A percentile compares a stretch with the other conserved stretches of the same genome.
Conservation (phyloP, 2,797 vertebrate genomes). For the Echiichthys vipera region DNA sequence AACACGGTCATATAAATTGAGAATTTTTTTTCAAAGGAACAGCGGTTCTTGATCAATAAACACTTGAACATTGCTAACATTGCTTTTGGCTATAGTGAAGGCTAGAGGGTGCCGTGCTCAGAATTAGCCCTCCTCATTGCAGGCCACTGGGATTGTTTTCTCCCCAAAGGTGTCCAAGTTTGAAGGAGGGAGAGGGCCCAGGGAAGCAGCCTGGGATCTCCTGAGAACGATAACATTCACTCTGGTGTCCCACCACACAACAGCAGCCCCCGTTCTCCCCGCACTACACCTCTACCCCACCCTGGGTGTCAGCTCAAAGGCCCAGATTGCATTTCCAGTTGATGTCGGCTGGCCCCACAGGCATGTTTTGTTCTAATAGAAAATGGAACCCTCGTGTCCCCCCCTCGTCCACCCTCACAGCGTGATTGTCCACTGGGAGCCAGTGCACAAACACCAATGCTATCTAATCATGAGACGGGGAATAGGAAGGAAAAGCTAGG, state of each 20-base stretch:
- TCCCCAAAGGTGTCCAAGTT: slow-evolving; percentile 60
- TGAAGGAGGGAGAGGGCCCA: slow-evolving; percentile 48
- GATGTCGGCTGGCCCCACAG: slow-evolving; percentile 76
- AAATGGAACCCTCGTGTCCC: slow-evolving; percentile 68
- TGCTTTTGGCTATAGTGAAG: slow-evolving; percentile 24
- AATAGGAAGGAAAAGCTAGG: slow-evolving; percentile 73
- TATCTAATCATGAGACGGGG: slow-evolving; percentile 77
- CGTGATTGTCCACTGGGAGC: slow-evolving; percentile 74
- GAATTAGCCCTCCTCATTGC: slow-evolving; percentile 60
- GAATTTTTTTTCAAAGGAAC: slow-evolving; percentile 15
- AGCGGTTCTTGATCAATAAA: slow-evolving; percentile 33
- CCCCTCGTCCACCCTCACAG: slow-evolving; percentile 54
- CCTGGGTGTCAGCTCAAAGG: slow-evolving; percentile 75
- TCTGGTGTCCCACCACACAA: slow-evolving; percentile 59
- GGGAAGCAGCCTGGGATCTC: slow-evolving; percentile 67
- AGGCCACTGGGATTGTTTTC: slow-evolving; percentile 45
- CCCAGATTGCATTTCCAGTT: slow-evolving; percentile 82
- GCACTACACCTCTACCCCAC: slow-evolving; percentile 62
- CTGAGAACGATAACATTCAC: slow-evolving; percentile 77
- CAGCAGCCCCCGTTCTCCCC: slow-evolving; percentile 36
- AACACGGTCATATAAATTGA: slow-evolving; percentile 40
- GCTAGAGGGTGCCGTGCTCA: slow-evolving; percentile 28
- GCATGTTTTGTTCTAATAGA: slow-evolving; percentile 81
- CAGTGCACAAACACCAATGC: slow-evolving; percentile 72
- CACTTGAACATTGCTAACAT: slow-evolving; percentile 25